phyloP scores from a whole-genome alignment of 2,113 vertebrate species.

The Uria aalge region DNA sequence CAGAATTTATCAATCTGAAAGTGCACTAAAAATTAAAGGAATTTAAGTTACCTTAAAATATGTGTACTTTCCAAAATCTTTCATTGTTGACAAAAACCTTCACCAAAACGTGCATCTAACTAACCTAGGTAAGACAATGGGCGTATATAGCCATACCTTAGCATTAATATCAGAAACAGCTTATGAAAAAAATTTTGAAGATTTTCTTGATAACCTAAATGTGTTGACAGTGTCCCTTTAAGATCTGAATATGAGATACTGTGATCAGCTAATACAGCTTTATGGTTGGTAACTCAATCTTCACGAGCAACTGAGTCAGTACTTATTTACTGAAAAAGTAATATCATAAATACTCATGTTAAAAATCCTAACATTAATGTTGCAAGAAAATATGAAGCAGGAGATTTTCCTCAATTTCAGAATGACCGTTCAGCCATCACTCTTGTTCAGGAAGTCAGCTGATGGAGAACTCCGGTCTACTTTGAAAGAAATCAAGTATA shows the following conservation, averaged over 20 bases:
- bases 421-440: not conserved
- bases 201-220: not conserved
- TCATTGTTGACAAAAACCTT: not conserved
- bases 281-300: not conserved
- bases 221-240: not conserved
- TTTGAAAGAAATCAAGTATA: not conserved
- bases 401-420: not conserved
- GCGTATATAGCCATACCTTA: not conserved
- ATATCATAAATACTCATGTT: not conserved
- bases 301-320: not conserved
- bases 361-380: not conserved
- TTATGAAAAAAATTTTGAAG: not conserved
- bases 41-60: not conserved
- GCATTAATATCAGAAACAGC: not conserved
- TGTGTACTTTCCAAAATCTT: not conserved
- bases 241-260: not conserved
- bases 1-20: not conserved
- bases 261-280: not conserved
- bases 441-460: not conserved
- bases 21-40: not conserved
- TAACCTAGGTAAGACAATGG: not conserved
- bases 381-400: not conserved
- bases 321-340: not conserved
- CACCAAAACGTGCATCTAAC: not conserved
- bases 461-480: slow-evolving; percentile 1